Base-by-base conservation (phyloP, 1,140 invertebrate species). In the Chelonus insularis region DNA sequence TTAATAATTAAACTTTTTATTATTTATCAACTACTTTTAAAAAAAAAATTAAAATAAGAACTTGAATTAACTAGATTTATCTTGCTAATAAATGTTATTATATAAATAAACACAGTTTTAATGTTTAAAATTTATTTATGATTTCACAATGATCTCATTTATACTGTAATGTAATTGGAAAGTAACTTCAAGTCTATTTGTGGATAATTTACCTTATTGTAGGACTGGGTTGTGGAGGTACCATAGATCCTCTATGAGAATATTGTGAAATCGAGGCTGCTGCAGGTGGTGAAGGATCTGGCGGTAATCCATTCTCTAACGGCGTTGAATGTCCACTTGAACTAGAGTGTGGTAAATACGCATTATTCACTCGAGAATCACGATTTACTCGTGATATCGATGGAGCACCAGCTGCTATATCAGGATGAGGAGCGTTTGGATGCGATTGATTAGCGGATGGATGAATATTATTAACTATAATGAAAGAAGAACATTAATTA, bases 381-480 rank as follows among this genome's bases (percentile, higher is more conserved):
- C 76, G 75, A 64, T 68, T 80, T 6, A 81, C 76, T 58, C 83
- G 69, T 3, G 74, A 65, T 66, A 77, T 68, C 0, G 72, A 41
- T 0, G 76, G 65, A 4, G 70, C 66, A 12, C 73, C 72, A 9
- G 74, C 68, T 41, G 71, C 75, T 12, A 77, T 67, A 3, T 77
- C 74, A 0, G 72, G 60, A 57, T 80, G 78, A 1, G 80, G 62
- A 34, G 78, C 72, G 52, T 76, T 81, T 4, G 68, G 65, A 59
- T 84, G 82, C 32, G 74, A 72, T 18, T 77, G 75, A 60, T 80
- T 76, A 0, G 81, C 77, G 12, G 76, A 72, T 5, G 83, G 79
- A 63, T 85, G 83, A 66, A 85, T 83, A 55, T 85, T 85, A 60
- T 85, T 84, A 11, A 80, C 82, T 85, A 61, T 16, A 79, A 72